Evolutionary conservation across 30 jellyfish, hydroid and myxozoan species (phyloP), one percentile per base, ranked within the genome.

Genomic region (Pseudorhiza aurosa): DNA sequence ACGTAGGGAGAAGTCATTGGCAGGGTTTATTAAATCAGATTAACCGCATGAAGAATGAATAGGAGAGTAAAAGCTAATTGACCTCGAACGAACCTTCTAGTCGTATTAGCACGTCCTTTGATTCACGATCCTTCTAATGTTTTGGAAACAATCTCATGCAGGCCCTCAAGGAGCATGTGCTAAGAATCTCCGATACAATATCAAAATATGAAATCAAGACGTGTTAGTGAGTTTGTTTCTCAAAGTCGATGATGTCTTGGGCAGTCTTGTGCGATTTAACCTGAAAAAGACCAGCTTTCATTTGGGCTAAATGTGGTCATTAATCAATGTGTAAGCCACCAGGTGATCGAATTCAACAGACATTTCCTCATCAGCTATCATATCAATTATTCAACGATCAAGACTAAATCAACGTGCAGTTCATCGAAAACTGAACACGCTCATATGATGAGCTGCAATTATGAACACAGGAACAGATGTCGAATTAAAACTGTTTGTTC

Each of bases 231-330:
- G 55, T 9, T 8, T 42, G 55, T n/a, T n/a, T n/a, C n/a, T n/a
- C n/a, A n/a, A n/a, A n/a, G n/a, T n/a, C n/a, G n/a, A n/a, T 6
- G 25, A 8, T 50, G 9, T 50, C 65, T 50, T n/a, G 65, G 6
- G 4, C 29, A 17, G 25, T 5, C 53, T 59, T 11, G 53, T 59
- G 50, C 26, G 53, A 12, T 28, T 28, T 28, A 59, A n/a, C 74
- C 82, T 77, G 72, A 47, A 77, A 77, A 77, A 77, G 79, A 49
- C 89, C 89, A 77, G 82, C 89, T 77, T 77, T 77, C 74, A 60
- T 68, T 59, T 74, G 74, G 49, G 81, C 82, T 77, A 77, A 77
- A 83, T 83, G 87, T 83, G 87, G 95, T 83, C 95, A 83, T 83
- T 69, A 83, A 83, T 83, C 87, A 83, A 83, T 83, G 81, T 70